Evolutionary conservation across 2,113 vertebrate genomes (phyloP).

Genomic region (Hypanus sabinus): DNA sequence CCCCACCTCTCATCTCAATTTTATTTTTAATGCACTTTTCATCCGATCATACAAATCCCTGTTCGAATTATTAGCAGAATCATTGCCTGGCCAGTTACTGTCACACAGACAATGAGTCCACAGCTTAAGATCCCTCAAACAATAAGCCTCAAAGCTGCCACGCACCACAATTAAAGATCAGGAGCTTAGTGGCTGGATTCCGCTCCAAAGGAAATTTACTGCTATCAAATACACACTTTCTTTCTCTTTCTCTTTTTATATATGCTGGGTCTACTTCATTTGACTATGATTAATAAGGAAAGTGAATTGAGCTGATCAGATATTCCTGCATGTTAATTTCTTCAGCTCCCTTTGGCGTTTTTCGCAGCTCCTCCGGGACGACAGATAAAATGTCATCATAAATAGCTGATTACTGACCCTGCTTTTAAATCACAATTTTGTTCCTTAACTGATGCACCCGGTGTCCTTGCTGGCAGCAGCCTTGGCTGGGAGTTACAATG

Average conservation of each 20-base stretch:
- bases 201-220: slow-evolving; percentile 16
- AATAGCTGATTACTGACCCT: slow-evolving; percentile 41
- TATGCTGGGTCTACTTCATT: slow-evolving; percentile 40
- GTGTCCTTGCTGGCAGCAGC: slow-evolving; percentile 21
- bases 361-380: slow-evolving; percentile 40
- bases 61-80: slow-evolving; percentile 25
- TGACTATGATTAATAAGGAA: slow-evolving; percentile 86
- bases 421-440: slow-evolving; percentile 23
- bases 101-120: slow-evolving; percentile 29
- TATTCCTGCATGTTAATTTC: slow-evolving; percentile 88
- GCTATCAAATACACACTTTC: slow-evolving; percentile 34
- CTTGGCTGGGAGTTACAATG: background rate
- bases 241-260: slow-evolving; percentile 19
- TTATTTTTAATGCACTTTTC: slow-evolving; percentile 34
- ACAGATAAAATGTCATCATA: slow-evolving; percentile 45
- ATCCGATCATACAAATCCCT: slow-evolving; percentile 35
- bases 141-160: background rate
- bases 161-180: slow-evolving; percentile 23
- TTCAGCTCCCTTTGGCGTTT: slow-evolving; percentile 50
- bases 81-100: background rate
- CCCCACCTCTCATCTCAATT: background rate
- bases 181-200: slow-evolving; percentile 27
- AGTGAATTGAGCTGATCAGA: slow-evolving; percentile 85
- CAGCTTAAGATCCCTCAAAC: slow-evolving; percentile 10
- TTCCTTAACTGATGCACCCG: slow-evolving; percentile 22